phyloP scores from a whole-genome alignment of 2,113 vertebrate genomes.

The Myodes glareolus region DNA sequence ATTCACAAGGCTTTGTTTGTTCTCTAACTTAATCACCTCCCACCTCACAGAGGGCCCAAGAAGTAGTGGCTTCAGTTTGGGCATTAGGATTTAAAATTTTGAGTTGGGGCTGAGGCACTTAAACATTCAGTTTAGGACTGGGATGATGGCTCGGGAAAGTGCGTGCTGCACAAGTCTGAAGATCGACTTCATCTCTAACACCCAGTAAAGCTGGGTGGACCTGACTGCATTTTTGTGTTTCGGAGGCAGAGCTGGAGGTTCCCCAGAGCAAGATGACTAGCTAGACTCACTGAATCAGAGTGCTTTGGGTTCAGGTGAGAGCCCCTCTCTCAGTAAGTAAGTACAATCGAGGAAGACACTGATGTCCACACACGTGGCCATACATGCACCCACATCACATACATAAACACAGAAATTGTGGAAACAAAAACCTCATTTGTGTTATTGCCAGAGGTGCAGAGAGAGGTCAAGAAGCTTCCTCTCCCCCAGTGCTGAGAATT shows the following conservation, averaged over 20 bases:
- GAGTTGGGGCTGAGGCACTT: neutral
- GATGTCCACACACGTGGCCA: neutral
- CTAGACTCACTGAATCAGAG: neutral
- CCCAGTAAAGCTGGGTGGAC: neutral
- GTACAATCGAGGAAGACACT: neutral
- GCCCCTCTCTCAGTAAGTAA: neutral
- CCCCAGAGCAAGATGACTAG: neutral
- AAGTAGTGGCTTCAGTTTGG: neutral
- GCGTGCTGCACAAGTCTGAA: neutral
- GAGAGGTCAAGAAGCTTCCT: neutral
- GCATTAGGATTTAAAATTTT: neutral
- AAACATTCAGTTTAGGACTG: neutral
- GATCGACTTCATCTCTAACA: neutral
- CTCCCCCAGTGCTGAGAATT: neutral
- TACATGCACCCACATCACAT: neutral
- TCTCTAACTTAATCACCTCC: neutral
- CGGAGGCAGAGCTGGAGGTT: neutral
- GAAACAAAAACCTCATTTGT: neutral
- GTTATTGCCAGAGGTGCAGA: neutral
- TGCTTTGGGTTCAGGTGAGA: neutral
- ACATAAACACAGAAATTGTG: neutral
- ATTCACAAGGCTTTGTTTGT: neutral
- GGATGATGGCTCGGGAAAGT: neutral
- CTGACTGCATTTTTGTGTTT: neutral
- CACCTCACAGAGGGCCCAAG: neutral